Conservation (phyloP, 2,113 vertebrate genomes). For the Chlorodrepanis virens region DNA sequence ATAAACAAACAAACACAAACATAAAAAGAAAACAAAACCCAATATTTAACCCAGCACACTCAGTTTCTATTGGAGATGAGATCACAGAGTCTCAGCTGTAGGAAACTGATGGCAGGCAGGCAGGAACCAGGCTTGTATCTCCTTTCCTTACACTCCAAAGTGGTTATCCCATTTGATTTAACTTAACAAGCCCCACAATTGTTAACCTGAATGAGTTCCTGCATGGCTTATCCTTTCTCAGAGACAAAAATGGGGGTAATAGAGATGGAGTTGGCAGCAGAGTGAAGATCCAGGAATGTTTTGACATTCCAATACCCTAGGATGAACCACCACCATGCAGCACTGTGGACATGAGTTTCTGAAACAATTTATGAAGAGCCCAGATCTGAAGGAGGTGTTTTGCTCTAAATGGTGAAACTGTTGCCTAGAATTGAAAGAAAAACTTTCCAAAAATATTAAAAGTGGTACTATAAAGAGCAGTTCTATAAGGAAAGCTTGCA, state of each 20-base stretch:
- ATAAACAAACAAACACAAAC: not conserved
- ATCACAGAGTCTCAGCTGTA: not conserved
- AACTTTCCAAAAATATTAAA: not conserved
- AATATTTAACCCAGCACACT: not conserved
- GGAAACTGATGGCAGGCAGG: not conserved
- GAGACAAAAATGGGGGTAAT: not conserved
- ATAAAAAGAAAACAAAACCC: not conserved
- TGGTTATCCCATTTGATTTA: not conserved
- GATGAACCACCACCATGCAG: not conserved
- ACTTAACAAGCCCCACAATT: not conserved
- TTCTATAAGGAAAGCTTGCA: not conserved
- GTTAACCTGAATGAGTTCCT: not conserved
- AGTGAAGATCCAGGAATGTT: not conserved
- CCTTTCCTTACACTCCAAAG: not conserved
- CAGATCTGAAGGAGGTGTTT: not conserved
- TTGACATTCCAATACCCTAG: not conserved
- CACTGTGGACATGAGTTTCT: not conserved
- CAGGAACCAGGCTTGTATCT: not conserved
- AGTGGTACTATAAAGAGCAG: not conserved
- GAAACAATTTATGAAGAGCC: not conserved
- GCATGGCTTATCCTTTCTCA: not conserved
- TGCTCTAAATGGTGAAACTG: not conserved
- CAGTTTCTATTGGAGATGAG: not conserved
- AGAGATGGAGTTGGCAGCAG: not conserved
- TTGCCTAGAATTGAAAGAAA: not conserved